phyloP scores from a whole-genome alignment of 2,888 invertebrate genomes.

The Drosophila emarginata region DNA sequence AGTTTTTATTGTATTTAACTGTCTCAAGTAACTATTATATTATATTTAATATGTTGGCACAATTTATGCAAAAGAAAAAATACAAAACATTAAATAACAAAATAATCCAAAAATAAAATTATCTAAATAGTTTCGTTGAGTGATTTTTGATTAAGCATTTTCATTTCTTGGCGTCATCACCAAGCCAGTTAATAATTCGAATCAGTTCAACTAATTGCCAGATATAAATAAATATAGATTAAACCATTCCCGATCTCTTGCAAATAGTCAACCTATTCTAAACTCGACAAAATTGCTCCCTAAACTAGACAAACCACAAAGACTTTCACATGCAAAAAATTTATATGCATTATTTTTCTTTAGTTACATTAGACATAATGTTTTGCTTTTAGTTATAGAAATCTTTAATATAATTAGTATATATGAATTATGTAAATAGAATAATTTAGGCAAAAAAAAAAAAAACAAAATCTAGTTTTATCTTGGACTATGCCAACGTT shows the following conservation, averaged over 20 bases:
- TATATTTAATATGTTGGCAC: neutral
- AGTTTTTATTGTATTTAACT: neutral
- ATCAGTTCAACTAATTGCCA: neutral
- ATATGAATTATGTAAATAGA: constrained; percentile 47
- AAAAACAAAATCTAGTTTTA: constrained; percentile 15
- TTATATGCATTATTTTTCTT: neutral
- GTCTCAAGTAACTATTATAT: neutral
- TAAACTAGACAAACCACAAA: neutral
- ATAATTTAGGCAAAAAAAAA: constrained; percentile 24
- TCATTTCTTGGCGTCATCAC: neutral
- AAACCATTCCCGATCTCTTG: neutral
- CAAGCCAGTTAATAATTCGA: neutral
- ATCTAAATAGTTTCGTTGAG: constrained; percentile 20
- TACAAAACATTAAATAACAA: neutral
- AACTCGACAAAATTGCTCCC: neutral
- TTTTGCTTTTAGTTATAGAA: constrained; percentile 42
- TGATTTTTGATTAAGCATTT: constrained; percentile 33
- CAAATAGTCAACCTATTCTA: neutral
- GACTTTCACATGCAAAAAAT: neutral
- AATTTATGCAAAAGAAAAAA: neutral
- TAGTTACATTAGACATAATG: constrained; percentile 45
- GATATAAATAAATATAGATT: neutral
- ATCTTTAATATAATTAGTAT: neutral
- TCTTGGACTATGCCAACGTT: constrained; percentile 53
- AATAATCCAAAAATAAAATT: constrained; percentile 45